phyloP scores from a whole-genome alignment of 1,140 invertebrate species.

The Aphidius ervi region DNA sequence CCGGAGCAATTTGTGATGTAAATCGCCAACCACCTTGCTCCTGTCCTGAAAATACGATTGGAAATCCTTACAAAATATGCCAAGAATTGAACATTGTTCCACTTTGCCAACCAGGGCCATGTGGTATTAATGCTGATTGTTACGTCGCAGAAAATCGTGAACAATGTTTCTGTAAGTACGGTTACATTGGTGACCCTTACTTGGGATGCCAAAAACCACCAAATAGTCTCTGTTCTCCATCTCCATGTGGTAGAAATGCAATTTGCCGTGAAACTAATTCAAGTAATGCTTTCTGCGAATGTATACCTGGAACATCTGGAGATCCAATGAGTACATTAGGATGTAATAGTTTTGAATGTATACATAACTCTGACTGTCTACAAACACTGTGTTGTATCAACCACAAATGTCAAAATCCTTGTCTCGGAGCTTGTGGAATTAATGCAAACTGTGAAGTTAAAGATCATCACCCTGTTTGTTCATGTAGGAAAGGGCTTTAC shows the following conservation, averaged over 20 bases:
- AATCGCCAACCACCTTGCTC: conserved; percentile 72
- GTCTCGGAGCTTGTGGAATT: conserved; percentile 74
- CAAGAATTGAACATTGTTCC: conserved; percentile 53
- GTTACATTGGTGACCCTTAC: conserved; percentile 73
- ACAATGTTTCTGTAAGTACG: conserved; percentile 72
- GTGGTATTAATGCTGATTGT: conserved; percentile 74
- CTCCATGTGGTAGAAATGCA: conserved; percentile 74
- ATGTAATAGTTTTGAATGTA: conserved; percentile 72
- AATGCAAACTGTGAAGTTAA: conserved; percentile 68
- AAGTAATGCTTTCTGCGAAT: conserved; percentile 69
- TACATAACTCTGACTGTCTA: conserved; percentile 70
- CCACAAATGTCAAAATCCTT: conserved; percentile 73
- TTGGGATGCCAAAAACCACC: conserved; percentile 64
- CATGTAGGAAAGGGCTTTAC: conserved; percentile 64
- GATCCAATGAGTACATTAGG: conserved; percentile 68
- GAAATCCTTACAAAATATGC: conserved; percentile 76
- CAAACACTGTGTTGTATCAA: conserved; percentile 70
- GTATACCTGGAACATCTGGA: conserved; percentile 70
- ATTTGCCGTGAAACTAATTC: conserved; percentile 63
- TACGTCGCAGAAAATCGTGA: conserved; percentile 69
- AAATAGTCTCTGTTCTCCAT: conserved; percentile 65
- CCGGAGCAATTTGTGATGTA: conserved; percentile 74
- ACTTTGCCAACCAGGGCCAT: conserved; percentile 72
- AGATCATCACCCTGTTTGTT: conserved; percentile 73
- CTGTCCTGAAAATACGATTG: conserved; percentile 69